These are phyloP conservation scores for Cephonodes hylas DNA, from an alignment of 2,888 invertebrate species.

Conservation along the genomic window DNA sequence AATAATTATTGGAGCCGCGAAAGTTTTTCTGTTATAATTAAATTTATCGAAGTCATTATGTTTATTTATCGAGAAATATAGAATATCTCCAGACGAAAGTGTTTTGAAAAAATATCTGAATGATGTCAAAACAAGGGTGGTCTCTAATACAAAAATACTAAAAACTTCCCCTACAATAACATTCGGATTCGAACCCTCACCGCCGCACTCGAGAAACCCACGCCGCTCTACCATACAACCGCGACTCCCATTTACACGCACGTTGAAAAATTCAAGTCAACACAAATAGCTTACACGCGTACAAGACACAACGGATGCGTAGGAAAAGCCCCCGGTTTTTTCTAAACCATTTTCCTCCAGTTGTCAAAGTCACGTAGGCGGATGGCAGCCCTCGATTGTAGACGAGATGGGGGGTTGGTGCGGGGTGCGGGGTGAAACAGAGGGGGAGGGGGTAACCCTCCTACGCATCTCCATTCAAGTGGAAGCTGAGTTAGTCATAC, in stretches of 20 bases:
- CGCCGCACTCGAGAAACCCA: not conserved
- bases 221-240: not conserved
- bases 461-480: conserved; percentile 70
- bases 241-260: not conserved
- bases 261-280: conserved; percentile 1
- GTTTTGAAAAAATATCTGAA: too few species aligned
- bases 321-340: conserved; percentile 26
- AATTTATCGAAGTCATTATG: too few species aligned
- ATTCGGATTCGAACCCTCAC: not conserved
- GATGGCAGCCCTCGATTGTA: conserved; percentile 63
- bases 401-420: conserved; percentile 32
- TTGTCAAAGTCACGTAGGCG: conserved; percentile 45
- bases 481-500: conserved; percentile 48
- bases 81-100: too few species aligned
- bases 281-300: not conserved
- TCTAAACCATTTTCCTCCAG: conserved; percentile 37
- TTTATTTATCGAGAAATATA: too few species aligned
- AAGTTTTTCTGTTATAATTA: too few species aligned
- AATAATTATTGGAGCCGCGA: too few species aligned
- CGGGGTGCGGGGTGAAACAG: conserved; percentile 18
- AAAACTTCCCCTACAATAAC: not conserved
- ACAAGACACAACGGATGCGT: conserved; percentile 14
- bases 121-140: too few species aligned
- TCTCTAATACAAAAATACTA: too few species aligned
- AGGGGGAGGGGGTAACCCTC: conserved; percentile 73